Percentiles rank a stretch among this genome's conserved stretches.
phyloP scores from a whole-genome alignment of 2,113 vertebrate genomes.

The Aegotheles bennettii region DNA sequence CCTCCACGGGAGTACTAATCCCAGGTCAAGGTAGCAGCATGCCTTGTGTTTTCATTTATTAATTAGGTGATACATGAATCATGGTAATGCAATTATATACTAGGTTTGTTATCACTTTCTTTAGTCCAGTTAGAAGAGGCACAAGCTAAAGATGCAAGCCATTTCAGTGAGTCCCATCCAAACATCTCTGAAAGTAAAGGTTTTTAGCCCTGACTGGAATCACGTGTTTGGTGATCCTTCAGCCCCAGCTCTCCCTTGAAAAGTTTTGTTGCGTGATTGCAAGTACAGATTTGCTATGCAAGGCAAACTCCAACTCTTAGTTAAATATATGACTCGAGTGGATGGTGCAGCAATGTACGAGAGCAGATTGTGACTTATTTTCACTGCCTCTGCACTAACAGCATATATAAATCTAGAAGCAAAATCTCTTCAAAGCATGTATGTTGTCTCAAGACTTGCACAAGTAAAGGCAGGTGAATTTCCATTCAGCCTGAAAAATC shows the following conservation, averaged over 20 bases:
- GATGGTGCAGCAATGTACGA: background rate
- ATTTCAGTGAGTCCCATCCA: background rate
- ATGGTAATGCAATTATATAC: background rate
- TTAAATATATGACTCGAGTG: background rate
- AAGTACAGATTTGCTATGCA: background rate
- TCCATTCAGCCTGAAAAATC: background rate
- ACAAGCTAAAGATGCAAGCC: background rate
- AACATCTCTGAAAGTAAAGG: background rate
- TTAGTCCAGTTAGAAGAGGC: background rate
- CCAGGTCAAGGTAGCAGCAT: background rate
- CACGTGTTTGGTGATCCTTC: accelerated
- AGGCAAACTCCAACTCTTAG: background rate
- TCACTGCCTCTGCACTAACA: background rate
- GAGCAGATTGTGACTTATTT: slow-evolving; percentile 2
- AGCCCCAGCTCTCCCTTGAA: background rate
- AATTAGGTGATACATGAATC: background rate
- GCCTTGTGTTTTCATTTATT: background rate
- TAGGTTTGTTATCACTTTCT: background rate
- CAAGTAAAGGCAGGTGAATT: background rate
- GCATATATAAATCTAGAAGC: background rate
- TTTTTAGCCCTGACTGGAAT: background rate
- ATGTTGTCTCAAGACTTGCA: background rate
- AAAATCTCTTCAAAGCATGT: background rate
- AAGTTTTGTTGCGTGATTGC: background rate
- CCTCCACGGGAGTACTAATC: background rate